Evolutionary conservation across 2,113 vertebrate species (phyloP).

Genomic region (Mustela nigripes): DNA sequence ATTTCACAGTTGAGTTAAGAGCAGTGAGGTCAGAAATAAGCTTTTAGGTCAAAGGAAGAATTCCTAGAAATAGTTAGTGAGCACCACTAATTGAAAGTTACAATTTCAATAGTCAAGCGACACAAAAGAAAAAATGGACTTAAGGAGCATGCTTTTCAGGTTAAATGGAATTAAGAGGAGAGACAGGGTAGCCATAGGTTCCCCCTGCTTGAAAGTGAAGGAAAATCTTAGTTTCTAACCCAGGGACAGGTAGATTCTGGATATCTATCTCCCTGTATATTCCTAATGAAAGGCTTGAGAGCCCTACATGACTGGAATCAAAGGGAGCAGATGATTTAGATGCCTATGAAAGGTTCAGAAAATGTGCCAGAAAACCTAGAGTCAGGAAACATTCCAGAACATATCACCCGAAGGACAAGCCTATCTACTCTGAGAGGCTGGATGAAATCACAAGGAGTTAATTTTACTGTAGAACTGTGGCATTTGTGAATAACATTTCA

Average conservation of each 20-base stretch:
- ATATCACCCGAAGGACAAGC: neutral
- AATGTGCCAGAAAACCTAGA: neutral
- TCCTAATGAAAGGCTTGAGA: neutral
- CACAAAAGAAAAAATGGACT: neutral
- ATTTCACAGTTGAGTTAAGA: slow-evolving; percentile 58
- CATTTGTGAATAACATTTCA: neutral
- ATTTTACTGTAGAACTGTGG: neutral
- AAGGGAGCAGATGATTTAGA: slow-evolving; percentile 57
- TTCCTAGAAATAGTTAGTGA: slow-evolving; percentile 60
- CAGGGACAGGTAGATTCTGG: neutral
- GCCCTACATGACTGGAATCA: slow-evolving; percentile 36
- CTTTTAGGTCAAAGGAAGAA: slow-evolving; percentile 73
- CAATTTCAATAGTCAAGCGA: slow-evolving; percentile 60
- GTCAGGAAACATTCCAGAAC: slow-evolving; percentile 48
- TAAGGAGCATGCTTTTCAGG: slow-evolving; percentile 58
- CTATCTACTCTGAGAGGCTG: neutral
- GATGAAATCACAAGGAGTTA: slow-evolving; percentile 26
- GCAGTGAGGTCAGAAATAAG: slow-evolving; percentile 79
- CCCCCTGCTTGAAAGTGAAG: slow-evolving; percentile 43
- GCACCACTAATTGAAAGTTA: slow-evolving; percentile 61
- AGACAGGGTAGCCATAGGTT: slow-evolving; percentile 38
- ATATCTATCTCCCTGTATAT: neutral
- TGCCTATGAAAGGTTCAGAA: slow-evolving; percentile 12
- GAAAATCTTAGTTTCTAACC: neutral
- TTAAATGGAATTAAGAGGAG: slow-evolving; percentile 58